Base-by-base conservation (phyloP, 2,797 vertebrate genomes). In the Florisuga fusca region DNA sequence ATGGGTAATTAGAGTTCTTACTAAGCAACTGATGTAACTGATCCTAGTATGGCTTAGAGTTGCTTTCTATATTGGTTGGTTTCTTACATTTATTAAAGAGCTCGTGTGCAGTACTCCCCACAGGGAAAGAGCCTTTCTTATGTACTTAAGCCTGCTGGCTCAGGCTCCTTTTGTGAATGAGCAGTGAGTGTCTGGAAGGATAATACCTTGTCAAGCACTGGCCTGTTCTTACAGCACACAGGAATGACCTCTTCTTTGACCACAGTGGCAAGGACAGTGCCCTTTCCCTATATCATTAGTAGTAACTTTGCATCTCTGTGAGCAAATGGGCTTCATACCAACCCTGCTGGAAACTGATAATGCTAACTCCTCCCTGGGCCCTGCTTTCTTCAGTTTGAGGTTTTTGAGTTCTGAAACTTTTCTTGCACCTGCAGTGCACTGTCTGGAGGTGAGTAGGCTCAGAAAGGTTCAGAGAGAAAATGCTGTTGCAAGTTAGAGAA, bases 381-480 rank as follows among this genome's bases (percentile, higher is more conserved):
- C 79, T 79, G 25, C 89, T 96, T 92, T 95, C 96, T 96, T 91
- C 57, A 15, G 46, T 90, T 88, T 90, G 96, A 79, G 92, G 92
- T 67, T 91, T 97, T 82, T 96, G 95, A 95, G 82, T 94, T 95
- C 73, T 96, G 95, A 96, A 97, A 94, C 87, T 92, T 92, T 92
- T 90, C 84, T 96, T 91, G 94, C 50, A 54, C 57, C 72, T 96
- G 26, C 91, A 94, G 85, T 96, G 48, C 58, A 64, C 82, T 96
- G 71, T 74, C 93, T 90, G 87, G 89, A 96, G 96, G 93, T 97
- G 97, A 96, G 94, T 96, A 95, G 66, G 90, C 91, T 96, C 51
- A 91, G 88, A 87, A 89, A 68, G 48, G 20, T 83, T 96, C 45
- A 7, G n/a, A 55, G 76, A 92, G 85, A 92, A 94, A 74, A 69